Evolutionary conservation across 2,888 invertebrate species (phyloP).

Genomic region (Lycocerus yunnanus): DNA sequence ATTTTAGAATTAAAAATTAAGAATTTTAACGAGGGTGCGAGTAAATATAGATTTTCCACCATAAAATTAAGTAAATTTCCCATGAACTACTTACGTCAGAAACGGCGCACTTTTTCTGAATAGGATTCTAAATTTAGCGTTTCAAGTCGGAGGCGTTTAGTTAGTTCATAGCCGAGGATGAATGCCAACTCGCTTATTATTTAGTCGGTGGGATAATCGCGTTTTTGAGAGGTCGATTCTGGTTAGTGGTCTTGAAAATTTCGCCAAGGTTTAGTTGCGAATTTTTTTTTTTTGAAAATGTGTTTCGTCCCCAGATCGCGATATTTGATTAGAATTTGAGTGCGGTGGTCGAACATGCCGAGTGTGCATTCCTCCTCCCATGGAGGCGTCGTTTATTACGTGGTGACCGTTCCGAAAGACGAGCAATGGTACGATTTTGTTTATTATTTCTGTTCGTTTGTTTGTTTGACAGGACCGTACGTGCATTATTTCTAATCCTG

Average conservation of each 20-base stretch:
- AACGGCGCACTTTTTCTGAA: conserved; percentile 19
- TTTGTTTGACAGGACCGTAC: not conserved
- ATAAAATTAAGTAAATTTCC: not conserved
- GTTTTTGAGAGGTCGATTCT: conserved; percentile 14
- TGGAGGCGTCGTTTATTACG: conserved; percentile 72
- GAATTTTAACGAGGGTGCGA: not conserved
- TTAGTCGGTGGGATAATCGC: not conserved
- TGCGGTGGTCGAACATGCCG: conserved; percentile 44
- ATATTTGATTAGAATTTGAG: not conserved
- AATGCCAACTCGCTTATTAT: not conserved
- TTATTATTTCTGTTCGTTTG: too few species aligned
- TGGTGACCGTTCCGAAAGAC: conserved; percentile 52
- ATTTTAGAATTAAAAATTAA: not conserved
- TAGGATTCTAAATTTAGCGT: conserved; percentile 20
- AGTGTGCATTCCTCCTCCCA: conserved; percentile 61
- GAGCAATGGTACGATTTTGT: conserved; percentile 19
- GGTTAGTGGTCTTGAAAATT: conserved; percentile 14
- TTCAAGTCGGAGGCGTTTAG: conserved; percentile 6
- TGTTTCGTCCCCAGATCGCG: not conserved
- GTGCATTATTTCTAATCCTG: not conserved
- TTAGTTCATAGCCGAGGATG: conserved; percentile 5
- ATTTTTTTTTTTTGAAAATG: not conserved
- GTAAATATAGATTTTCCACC: not conserved
- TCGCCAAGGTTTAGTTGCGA: conserved; percentile 3
- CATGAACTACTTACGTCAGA: conserved; percentile 22